Evolutionary conservation across 2,113 vertebrate species (phyloP).

Genomic region (Propithecus coquereli): DNA sequence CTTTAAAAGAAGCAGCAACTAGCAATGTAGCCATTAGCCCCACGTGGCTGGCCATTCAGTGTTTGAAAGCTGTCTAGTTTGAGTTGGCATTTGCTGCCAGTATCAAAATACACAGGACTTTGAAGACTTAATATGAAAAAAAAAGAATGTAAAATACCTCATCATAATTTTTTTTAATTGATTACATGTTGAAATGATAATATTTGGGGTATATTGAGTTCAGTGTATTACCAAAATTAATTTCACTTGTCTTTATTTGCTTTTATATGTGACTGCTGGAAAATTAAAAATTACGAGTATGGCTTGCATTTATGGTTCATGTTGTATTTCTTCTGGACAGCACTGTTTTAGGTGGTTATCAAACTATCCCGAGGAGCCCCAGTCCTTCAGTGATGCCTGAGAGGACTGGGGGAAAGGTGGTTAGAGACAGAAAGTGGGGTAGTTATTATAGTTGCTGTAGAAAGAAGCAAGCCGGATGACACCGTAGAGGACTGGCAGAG

Average conservation of each 20-base stretch:
- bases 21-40: background rate
- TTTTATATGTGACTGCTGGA: background rate
- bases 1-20: background rate
- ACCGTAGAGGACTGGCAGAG: background rate
- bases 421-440: background rate
- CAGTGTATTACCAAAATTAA: background rate
- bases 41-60: background rate
- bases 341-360: background rate
- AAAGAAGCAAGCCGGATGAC: background rate
- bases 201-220: background rate
- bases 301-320: background rate
- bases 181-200: background rate
- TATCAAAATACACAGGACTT: background rate
- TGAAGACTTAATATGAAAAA: background rate
- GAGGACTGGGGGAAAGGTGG: too few relatives aligned
- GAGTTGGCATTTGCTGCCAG: background rate
- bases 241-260: background rate
- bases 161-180: background rate
- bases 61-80: background rate
- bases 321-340: background rate
- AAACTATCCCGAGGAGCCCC: background rate
- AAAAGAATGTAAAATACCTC: background rate
- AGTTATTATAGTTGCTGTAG: background rate
- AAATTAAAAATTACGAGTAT: background rate
- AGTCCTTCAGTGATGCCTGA: accelerated